Evolutionary conservation across 2,113 vertebrate genomes (phyloP), one percentile per base, ranked within the genome.

Genomic region (Ptilonorhynchus violaceus): DNA sequence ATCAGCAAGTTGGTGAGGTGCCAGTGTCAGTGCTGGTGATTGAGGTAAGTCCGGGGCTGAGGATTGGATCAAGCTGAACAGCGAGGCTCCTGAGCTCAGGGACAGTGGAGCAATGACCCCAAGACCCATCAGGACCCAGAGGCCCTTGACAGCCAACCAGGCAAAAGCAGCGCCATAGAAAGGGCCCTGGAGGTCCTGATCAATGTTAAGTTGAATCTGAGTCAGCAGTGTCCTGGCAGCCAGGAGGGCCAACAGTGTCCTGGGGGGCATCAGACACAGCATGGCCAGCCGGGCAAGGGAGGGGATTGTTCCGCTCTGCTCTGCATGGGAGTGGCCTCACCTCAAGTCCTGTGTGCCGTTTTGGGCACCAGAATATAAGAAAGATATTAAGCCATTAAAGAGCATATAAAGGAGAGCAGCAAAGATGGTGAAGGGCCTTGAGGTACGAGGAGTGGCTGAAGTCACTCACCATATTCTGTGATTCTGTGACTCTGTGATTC

Each of bases 151-250:
- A 37, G 37, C 31, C 33, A 52, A 10, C 31, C 22, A 44, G 33
- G 11, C 9, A 68, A 37, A 60, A 68, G 22, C 53, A 60, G 37
- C 22, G 22, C 46, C 27, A 27, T 0, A 0, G 37, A 27, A 50
- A 35, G 31, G 62, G 35, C 1, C 31, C 37, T 27, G 4, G 13
- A 14, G 7, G 1, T 7, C 2, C 35, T 59, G 83, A 31, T 9
- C 0, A 0, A 0, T 8, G 62, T 4, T 11, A 52, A 59, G 14
- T 0, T 60, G 31, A 31, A 44, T 1, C 1, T 1, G 11, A 31
- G 25, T 0, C 53, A 68, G 37, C 31, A 59, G 21, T 25, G 31
- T 21, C 37, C 53, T 31, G 31, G 31, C 7, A 76, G 62, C 62
- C 72, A 68, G 44, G 21, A 37, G 9, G 7, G 25, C 9, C 27